Evolutionary conservation across 2,113 vertebrate genomes (phyloP), one percentile per base, ranked within the genome.

Genomic region (Raja brachyura): DNA sequence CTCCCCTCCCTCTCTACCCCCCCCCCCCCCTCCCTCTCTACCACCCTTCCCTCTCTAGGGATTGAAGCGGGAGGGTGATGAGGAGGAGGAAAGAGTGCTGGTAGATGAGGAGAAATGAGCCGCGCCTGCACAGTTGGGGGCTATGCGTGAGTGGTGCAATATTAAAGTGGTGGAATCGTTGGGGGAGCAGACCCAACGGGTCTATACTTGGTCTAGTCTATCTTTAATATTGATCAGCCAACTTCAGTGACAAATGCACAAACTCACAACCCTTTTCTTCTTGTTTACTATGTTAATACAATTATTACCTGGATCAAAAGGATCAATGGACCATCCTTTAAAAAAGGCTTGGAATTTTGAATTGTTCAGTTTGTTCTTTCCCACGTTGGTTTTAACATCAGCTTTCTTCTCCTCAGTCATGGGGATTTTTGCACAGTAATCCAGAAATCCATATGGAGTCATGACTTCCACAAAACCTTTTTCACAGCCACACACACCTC

Each of bases 391-490:
- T 96, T 99, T 99, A 94, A 99, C 99, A 93, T 99, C 98, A 25
- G 98, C 98, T 95, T 99, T 99, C 96, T 98, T 98, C 95, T 97
- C 97, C 95, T 98, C 98, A 22, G 96, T 96, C 93, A 98, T 98
- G 0, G 98, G 98, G n/a, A 98, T 97, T 96, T 98, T 98, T 95
- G 98, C 97, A 95, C 99, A 99, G 96, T 99, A 99, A 96, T 99
- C 99, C 96, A 99, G 96, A 94, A 98, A 96, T n/a, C 98, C 99
- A 93, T 98, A 96, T 66, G 98, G 97, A 95, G 97, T 98, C 98
- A 99, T 98, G 94, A 99, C 98, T 96, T 99, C 98, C 0, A 96
- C 98, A 93, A 99, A 99, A 93, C 99, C 98, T 93, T 95, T 97
- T 95, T 99, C 98, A 95, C 99, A 99, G 77, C 98, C 98, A 93